Evolutionary conservation across 2,797 vertebrate species (phyloP), one percentile per base, ranked within the genome.

Genomic region (Strix occidentalis): DNA sequence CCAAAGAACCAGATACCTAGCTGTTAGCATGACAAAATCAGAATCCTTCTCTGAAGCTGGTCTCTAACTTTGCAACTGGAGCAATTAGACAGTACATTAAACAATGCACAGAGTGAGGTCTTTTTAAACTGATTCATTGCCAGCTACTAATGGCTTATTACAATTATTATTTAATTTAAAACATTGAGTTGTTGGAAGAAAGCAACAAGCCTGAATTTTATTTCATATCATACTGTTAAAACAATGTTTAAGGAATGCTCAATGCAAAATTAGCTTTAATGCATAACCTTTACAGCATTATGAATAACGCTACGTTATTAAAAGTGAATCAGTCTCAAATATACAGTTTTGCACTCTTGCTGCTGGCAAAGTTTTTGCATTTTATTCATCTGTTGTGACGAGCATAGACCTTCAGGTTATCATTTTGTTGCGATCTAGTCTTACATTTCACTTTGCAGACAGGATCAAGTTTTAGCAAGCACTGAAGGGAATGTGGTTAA

Each of bases 391-490:
- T 77, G 23, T 64, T 93, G 28, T 84, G 60, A 89, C 0, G 51
- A 91, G 33, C 31, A 56, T 6, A 94, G 46, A 79, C 66, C 51
- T 95, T 72, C 46, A 81, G 89, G 74, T 93, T 95, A 87, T 60
- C 65, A 45, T 72, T 88, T 81, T 76, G 39, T 74, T 96, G 88
- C 43, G 65, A 20, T 79, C 39, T 88, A 72, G 66, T 64, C 37
- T 90, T 84, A 75, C 18, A 51, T 78, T 92, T 94, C 41, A 75
- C 50, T 35, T 84, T 39, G 21, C n/a, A 87, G 70, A 91, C 58
- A 82, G 48, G n/a, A 84, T 93, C 93, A 90, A 86, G 89, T 96
- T 94, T 81, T 53, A 94, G 79, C 94, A 96, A 79, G 82, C 46
- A 63, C 23, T 70, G 48, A 76, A 56, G n/a, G 9, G 65, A 93